Conservation (phyloP, 2,888 invertebrate species). For the Holacanthella duospinosa region DNA sequence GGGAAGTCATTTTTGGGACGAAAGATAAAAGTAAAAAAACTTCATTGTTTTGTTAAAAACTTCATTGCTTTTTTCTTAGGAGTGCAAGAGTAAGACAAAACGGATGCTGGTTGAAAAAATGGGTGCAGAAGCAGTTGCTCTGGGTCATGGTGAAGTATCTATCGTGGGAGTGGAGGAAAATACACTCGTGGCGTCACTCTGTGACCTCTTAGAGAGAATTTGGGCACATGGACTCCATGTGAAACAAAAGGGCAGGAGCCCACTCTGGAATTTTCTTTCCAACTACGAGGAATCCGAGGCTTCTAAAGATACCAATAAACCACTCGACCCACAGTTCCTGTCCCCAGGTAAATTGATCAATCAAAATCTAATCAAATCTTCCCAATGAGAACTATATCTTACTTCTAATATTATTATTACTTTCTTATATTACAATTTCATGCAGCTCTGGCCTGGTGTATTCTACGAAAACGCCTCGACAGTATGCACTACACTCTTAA, state of each 20-base stretch:
- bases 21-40: neutral
- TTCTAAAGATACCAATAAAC: conserved; percentile 48
- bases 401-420: neutral
- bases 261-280: conserved; percentile 88
- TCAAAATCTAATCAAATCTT: neutral
- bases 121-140: conserved; percentile 89
- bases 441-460: conserved; percentile 86
- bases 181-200: conserved; percentile 92
- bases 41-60: neutral
- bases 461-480: conserved; percentile 79
- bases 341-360: conserved; percentile 50
- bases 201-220: conserved; percentile 90
- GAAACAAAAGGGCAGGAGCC: conserved; percentile 85
- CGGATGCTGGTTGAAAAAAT: conserved; percentile 98
- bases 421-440: conserved; percentile 24
- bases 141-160: conserved; percentile 73
- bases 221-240: conserved; percentile 96
- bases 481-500: conserved; percentile 55
- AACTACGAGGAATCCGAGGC: conserved; percentile 79
- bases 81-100: conserved; percentile 89
- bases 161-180: conserved; percentile 81
- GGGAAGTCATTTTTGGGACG: neutral
- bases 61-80: conserved; percentile 46
- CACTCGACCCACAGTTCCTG: conserved; percentile 52
- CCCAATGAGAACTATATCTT: no score